Percentiles rank a stretch among this genome's conserved stretches.
Evolutionary conservation across 2,113 vertebrate species (phyloP).

Genomic region (Piprites chloris): DNA sequence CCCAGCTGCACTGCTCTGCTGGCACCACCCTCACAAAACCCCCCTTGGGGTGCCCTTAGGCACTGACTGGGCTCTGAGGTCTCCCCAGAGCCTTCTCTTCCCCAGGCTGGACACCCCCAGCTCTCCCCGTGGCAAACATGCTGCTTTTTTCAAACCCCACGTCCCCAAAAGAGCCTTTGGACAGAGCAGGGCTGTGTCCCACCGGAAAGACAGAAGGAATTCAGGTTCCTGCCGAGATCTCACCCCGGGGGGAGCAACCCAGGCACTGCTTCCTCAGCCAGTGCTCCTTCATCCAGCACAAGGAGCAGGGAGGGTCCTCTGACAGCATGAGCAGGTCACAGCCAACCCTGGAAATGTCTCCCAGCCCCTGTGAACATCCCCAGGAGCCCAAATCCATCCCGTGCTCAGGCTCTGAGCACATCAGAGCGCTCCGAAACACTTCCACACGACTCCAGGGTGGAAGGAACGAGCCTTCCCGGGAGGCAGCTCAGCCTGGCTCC

Average conservation of each 20-base stretch:
- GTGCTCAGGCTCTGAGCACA: accelerated
- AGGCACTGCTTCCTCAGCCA: neutral
- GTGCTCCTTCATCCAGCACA: neutral
- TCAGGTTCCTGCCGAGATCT: neutral
- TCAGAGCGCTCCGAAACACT: accelerated
- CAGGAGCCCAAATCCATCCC: accelerated
- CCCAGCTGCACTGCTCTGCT: neutral
- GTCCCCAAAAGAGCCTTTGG: neutral
- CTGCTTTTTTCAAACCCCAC: neutral
- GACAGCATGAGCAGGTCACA: neutral
- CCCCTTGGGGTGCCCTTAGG: neutral
- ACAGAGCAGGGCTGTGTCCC: neutral
- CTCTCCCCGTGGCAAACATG: neutral
- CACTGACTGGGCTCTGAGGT: neutral
- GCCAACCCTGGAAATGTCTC: neutral
- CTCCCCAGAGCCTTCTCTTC: neutral
- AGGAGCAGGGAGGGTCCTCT: neutral
- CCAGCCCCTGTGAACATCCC: neutral
- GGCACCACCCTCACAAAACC: accelerated
- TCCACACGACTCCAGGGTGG: accelerated
- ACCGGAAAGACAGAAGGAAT: too few relatives aligned
- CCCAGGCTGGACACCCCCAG: neutral
- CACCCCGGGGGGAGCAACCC: neutral
- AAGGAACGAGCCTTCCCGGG: neutral
- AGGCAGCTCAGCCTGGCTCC: neutral